Conservation (phyloP, 2,888 invertebrate genomes). For the Caenorhabditis afra region DNA sequence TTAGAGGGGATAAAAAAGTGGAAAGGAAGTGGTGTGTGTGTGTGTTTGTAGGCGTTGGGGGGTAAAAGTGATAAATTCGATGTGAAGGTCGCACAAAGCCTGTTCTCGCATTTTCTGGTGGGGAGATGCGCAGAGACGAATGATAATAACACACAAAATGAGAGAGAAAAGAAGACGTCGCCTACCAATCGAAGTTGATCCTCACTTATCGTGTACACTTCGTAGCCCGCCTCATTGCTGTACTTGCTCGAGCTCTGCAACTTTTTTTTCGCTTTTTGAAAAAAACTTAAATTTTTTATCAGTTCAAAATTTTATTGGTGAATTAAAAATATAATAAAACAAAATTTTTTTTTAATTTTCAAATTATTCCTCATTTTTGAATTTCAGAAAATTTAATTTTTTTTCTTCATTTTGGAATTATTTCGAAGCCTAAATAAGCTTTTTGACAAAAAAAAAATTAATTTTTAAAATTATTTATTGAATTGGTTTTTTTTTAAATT, state of each 20-base stretch:
- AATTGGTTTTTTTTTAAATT: too few species aligned
- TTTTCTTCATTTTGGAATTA: too few species aligned
- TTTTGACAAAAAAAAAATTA: too few species aligned
- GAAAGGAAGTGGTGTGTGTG: too few species aligned
- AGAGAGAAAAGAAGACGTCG: not conserved
- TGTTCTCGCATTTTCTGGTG: slow-evolving; percentile 4
- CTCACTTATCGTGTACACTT: slow-evolving; percentile 59
- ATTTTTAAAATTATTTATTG: too few species aligned
- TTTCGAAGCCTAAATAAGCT: too few species aligned
- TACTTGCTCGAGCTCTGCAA: slow-evolving; percentile 53
- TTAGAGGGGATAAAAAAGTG: not conserved
- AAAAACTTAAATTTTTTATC: too few species aligned
- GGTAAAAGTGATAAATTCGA: slow-evolving; percentile 38
- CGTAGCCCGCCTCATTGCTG: slow-evolving; percentile 55
- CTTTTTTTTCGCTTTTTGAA: not conserved
- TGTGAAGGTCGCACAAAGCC: slow-evolving; percentile 28
- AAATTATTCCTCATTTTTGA: too few species aligned
- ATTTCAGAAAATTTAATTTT: too few species aligned
- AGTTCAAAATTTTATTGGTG: too few species aligned
- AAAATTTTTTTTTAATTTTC: too few species aligned
- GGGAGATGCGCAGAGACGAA: not conserved
- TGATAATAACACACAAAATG: slow-evolving; percentile 1
- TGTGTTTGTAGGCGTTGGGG: not conserved
- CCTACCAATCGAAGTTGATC: slow-evolving; percentile 48
- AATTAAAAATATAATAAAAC: too few species aligned